Percentiles rank a stretch among this genome's conserved stretches.
Evolutionary conservation across 2,797 vertebrate genomes (phyloP).

Genomic region (Lepilemur ruficaudatus): DNA sequence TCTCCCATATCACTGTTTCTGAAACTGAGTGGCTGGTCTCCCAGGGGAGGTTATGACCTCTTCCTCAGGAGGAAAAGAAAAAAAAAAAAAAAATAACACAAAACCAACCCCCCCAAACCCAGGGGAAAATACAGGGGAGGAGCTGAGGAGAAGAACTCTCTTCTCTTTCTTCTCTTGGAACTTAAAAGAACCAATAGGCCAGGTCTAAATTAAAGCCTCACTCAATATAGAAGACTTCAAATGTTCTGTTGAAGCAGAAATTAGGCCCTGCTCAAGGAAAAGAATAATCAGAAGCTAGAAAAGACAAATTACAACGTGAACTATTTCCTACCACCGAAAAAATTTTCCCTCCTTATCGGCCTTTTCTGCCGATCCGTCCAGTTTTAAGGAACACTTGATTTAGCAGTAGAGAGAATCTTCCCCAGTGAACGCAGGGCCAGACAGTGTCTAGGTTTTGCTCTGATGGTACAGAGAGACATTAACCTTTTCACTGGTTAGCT

Average conservation of each 20-base stretch:
- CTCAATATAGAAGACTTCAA: slow-evolving; percentile 37
- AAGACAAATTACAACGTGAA: slow-evolving; percentile 40
- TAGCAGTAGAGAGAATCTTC: neutral
- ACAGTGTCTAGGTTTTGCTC: slow-evolving; percentile 15
- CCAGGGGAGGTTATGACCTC: neutral
- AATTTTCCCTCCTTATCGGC: rapidly evolving
- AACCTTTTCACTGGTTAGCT: slow-evolving; percentile 61
- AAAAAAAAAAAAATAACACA: too few relatives aligned
- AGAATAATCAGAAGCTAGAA: slow-evolving; percentile 51
- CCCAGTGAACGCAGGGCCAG: neutral
- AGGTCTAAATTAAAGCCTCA: slow-evolving; percentile 65
- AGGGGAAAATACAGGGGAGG: slow-evolving; percentile 42
- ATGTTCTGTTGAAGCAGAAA: slow-evolving; percentile 52
- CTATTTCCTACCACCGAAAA: neutral
- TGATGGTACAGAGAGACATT: slow-evolving; percentile 41
- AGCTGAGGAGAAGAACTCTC: neutral
- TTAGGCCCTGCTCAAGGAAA: slow-evolving; percentile 31
- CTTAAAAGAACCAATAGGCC: slow-evolving; percentile 65
- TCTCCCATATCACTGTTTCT: neutral
- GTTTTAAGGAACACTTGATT: slow-evolving; percentile 20
- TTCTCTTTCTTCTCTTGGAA: slow-evolving; percentile 53
- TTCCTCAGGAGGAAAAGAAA: neutral
- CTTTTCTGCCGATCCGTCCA: neutral
- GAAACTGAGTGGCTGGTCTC: slow-evolving; percentile 19
- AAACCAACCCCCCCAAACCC: neutral